Conservation (phyloP, 2,113 vertebrate species). For the Chaetodon trifascialis region DNA sequence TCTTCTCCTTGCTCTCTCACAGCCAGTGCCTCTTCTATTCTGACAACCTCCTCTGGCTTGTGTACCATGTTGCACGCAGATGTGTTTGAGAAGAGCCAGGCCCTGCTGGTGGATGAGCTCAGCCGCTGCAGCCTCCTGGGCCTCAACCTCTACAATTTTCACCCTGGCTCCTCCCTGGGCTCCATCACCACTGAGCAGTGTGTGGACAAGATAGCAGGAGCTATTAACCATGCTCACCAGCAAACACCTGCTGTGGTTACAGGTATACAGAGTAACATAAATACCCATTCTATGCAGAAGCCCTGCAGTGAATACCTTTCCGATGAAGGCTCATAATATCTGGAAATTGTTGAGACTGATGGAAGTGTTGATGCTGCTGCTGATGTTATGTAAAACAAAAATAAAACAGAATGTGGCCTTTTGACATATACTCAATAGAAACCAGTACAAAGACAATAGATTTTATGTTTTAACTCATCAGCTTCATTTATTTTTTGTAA, state of each 20-base stretch:
- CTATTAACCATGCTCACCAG: conserved; percentile 85
- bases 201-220: conserved; percentile 80
- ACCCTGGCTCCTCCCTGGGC: conserved; percentile 84
- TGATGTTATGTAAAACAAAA: too few relatives aligned
- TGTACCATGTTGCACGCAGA: conserved; percentile 59
- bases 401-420: too few relatives aligned
- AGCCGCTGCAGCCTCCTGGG: conserved; percentile 83
- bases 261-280: conserved; percentile 65
- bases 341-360: not conserved
- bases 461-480: too few relatives aligned
- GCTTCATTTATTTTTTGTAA: too few relatives aligned
- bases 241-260: conserved; percentile 81
- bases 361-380: not conserved
- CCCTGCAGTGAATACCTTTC: not conserved
- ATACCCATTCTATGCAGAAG: not conserved
- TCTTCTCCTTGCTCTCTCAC: not conserved
- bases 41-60: conserved; percentile 11
- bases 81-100: conserved; percentile 84
- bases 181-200: conserved; percentile 82
- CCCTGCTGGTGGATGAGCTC: conserved; percentile 86
- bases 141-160: conserved; percentile 84
- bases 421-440: too few relatives aligned
- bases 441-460: too few relatives aligned
- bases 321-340: not conserved
- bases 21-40: not conserved